These are phyloP conservation scores for Gnathonemus longibarbis DNA, from an alignment of 2,113 vertebrate genomes.

Conservation along the genomic window DNA sequence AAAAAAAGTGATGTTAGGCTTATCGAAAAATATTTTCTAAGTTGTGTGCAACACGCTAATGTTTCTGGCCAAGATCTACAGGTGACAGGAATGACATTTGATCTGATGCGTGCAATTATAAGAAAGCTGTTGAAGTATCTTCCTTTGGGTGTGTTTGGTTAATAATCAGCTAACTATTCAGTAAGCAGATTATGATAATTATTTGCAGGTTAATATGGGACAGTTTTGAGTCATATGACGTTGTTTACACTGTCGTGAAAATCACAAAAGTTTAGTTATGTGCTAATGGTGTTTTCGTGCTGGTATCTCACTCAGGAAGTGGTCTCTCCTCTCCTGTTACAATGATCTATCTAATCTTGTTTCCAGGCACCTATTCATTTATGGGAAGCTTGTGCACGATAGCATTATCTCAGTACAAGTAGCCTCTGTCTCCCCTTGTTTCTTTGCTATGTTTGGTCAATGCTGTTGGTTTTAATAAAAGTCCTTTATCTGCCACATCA, in stretches of 20 bases:
- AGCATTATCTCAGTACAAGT: neutral
- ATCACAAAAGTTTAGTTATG: neutral
- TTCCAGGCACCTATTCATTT: neutral
- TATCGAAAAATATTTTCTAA: neutral
- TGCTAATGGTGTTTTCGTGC: neutral
- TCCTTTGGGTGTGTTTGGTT: neutral
- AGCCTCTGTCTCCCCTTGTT: neutral
- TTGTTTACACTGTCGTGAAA: neutral
- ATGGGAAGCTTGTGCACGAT: neutral
- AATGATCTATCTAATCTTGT: neutral
- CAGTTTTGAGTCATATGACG: neutral
- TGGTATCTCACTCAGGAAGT: neutral
- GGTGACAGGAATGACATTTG: neutral
- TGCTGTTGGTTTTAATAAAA: neutral
- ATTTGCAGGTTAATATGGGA: neutral
- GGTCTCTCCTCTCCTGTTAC: neutral
- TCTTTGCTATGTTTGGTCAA: neutral
- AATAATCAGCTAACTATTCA: neutral
- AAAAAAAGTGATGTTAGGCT: neutral
- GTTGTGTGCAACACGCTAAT: neutral
- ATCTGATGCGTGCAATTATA: neutral
- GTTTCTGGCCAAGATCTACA: neutral
- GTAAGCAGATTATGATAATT: neutral
- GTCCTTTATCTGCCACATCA: neutral
- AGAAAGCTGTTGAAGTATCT: neutral